Conservation (phyloP, 2,113 vertebrate genomes). For the Hypomesus transpacificus region DNA sequence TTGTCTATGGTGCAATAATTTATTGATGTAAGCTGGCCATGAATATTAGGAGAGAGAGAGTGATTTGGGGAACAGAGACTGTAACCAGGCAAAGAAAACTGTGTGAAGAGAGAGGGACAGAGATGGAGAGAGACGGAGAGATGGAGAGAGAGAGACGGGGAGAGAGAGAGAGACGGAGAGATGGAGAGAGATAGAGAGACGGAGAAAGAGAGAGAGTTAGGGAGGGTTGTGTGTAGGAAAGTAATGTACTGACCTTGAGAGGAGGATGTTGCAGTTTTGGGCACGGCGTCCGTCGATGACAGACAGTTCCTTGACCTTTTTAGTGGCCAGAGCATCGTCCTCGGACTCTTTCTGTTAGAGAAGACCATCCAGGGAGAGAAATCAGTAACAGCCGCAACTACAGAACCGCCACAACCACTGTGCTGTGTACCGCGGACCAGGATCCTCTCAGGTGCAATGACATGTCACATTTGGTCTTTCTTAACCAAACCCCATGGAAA, state of each 20-base stretch:
- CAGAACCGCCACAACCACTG: no score
- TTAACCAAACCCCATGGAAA: no score
- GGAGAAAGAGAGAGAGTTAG: neutral
- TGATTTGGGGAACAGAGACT: no score
- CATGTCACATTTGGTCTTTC: no score
- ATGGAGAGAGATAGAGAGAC: neutral
- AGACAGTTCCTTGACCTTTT: slow-evolving; percentile 96
- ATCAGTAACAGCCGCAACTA: neutral
- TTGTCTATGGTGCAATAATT: neutral
- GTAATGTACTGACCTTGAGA: slow-evolving; percentile 80
- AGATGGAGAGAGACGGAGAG: neutral
- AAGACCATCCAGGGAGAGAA: neutral
- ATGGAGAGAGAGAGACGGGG: no score
- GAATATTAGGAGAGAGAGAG: neutral
- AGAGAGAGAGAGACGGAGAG: neutral
- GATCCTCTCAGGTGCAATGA: no score
- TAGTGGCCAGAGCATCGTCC: slow-evolving; percentile 86
- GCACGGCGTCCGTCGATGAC: slow-evolving; percentile 96
- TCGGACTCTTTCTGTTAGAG: slow-evolving; percentile 89
- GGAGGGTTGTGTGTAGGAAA: neutral
- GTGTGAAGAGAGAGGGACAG: neutral
- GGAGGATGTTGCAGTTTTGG: slow-evolving; percentile 98
- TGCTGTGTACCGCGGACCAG: no score
- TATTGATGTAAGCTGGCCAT: neutral
- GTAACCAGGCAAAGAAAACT: no score